Evolutionary conservation across 1,140 invertebrate genomes (phyloP), one percentile per base, ranked within the genome.

Genomic region (Tetramorium alpestre): DNA sequence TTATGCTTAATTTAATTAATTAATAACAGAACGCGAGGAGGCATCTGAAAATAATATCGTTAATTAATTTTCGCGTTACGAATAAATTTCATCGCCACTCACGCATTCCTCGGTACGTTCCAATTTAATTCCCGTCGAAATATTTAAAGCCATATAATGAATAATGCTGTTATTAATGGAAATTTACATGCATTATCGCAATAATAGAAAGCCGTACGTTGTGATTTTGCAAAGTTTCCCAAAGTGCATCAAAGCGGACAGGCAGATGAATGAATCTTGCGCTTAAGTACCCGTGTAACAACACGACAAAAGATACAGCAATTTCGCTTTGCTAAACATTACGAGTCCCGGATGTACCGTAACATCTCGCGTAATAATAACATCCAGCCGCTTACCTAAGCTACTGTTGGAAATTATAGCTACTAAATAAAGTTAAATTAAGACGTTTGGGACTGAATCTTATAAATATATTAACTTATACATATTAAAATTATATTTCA

Each of bases 231-330:
- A 75, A 62, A 75, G 44, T 73, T 49, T 10, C 28, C 4, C 28
- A 54, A 28, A 58, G 49, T 70, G 25, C 38, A 22, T 73, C 67
- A 69, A 58, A 72, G 22, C 54, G 25, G 18, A 7, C 28, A 2
- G 13, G 54, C 7, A 87, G 86, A 91, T 85, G 89, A 92, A 91
- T 89, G 70, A 72, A 88, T 90, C 89, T 88, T 89, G 89, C 85
- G 92, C 92, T 93, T 88, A 94, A 94, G 93, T 94, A 94, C 90
- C 92, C 93, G 91, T 94, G 93, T 93, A 94, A 95, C 92, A 93
- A 95, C 90, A 86, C 88, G 90, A 85, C 65, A 49, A 93, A 93
- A 89, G 93, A 93, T 93, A 92, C 93, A 92, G 76, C 81, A 84
- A 69, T 92, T 87, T 77, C 88, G 89, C 86, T 92, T 89, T 89